These are phyloP conservation scores for Carcina quercana DNA, from an alignment of 2,888 invertebrate species.

Conservation along the genomic window DNA sequence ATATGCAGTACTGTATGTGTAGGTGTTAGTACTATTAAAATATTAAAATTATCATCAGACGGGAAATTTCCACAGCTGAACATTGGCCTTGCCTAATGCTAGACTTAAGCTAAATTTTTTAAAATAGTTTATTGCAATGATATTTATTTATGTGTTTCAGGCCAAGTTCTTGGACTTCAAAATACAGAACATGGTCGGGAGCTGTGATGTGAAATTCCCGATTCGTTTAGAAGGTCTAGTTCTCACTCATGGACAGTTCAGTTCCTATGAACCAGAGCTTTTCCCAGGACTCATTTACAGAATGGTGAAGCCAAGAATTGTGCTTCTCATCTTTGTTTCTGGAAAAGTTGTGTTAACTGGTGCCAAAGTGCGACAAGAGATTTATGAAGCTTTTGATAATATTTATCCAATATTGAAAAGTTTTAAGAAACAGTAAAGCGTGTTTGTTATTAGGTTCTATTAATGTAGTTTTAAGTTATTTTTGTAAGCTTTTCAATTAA, in stretches of 20 bases:
- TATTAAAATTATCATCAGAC: too few relatives aligned
- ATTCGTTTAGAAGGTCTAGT: conserved; percentile 83
- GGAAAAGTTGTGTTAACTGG: conserved; percentile 99
- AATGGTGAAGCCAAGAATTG: conserved; percentile 98
- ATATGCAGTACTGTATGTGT: too few relatives aligned
- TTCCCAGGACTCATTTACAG: conserved; percentile 99
- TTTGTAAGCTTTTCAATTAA: background rate
- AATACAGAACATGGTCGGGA: conserved; percentile 87
- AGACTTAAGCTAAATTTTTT: too few relatives aligned
- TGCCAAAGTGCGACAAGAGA: conserved; percentile 94
- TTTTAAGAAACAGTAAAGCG: conserved; percentile 86
- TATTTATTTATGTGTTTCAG: conserved; percentile 44
- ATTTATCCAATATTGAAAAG: conserved; percentile 97
- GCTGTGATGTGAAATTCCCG: conserved; percentile 85
- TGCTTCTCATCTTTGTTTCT: conserved; percentile 97
- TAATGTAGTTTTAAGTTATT: background rate
- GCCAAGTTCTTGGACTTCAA: conserved; percentile 88
- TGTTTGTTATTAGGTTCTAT: conserved; percentile 1
- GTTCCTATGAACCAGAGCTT: conserved; percentile 96
- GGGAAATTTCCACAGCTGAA: too few relatives aligned
- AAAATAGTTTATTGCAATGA: background rate
- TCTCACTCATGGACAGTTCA: conserved; percentile 83
- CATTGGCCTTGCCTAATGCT: too few relatives aligned
- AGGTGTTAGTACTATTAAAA: too few relatives aligned
- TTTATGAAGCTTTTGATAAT: conserved; percentile 96